Conservation (phyloP, 2,113 vertebrate genomes). For the Chelonoidis abingdonii region DNA sequence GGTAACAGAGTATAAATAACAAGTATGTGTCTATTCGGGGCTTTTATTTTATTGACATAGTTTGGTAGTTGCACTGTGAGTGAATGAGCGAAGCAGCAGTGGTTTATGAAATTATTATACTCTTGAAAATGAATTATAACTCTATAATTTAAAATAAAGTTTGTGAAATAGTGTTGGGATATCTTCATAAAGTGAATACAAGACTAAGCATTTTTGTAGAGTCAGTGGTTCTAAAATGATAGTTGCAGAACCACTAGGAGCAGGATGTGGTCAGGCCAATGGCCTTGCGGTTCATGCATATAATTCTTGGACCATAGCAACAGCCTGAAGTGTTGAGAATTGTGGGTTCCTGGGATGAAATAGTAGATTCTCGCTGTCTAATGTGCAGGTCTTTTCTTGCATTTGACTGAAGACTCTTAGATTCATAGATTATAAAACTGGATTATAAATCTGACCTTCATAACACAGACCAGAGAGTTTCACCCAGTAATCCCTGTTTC, state of each 20-base stretch:
- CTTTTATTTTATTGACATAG: background rate
- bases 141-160: background rate
- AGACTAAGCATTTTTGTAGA: background rate
- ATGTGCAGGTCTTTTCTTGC: background rate
- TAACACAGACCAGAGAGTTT: background rate
- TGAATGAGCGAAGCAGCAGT: background rate
- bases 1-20: background rate
- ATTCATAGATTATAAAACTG: background rate
- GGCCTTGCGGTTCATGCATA: background rate
- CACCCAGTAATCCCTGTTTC: slow-evolving; percentile 15
- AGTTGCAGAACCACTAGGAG: background rate
- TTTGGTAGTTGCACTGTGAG: background rate
- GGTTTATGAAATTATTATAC: background rate
- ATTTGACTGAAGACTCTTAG: background rate
- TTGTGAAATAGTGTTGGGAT: background rate
- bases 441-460: background rate
- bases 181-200: background rate
- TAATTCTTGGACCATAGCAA: background rate
- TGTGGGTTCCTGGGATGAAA: background rate
- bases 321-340: background rate
- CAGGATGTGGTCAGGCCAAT: background rate
- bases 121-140: background rate
- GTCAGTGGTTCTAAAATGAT: background rate
- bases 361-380: background rate
- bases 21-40: background rate